Percentiles rank a stretch among this genome's conserved stretches.
Conservation (phyloP, 1,140 invertebrate species). For the Drosophila quadrilineata region DNA sequence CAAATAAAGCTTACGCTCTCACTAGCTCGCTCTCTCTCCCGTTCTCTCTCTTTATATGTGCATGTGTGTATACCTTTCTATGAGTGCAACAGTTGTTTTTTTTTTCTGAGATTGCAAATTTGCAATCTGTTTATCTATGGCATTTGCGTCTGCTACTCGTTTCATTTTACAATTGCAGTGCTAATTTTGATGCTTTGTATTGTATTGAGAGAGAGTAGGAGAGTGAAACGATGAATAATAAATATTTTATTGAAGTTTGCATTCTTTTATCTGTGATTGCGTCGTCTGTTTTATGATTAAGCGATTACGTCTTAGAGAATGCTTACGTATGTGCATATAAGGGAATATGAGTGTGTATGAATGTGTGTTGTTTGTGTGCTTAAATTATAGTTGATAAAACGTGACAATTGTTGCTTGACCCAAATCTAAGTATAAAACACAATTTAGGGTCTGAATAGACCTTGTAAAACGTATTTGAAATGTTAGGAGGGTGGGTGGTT, state of each 20-base stretch:
- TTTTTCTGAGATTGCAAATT: conserved; percentile 21
- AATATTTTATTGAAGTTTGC: conserved; percentile 49
- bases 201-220: not conserved
- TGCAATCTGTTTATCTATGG: conserved; percentile 11
- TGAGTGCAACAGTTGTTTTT: conserved; percentile 14
- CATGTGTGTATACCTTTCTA: not conserved
- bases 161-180: conserved; percentile 59
- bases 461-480: too few relatives aligned
- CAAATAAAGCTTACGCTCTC: conserved; percentile 14
- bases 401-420: conserved; percentile 25
- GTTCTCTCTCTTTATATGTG: too few relatives aligned
- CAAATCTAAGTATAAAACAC: conserved; percentile 15
- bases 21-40: not conserved
- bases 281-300: conserved; percentile 34
- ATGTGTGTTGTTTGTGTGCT: not conserved
- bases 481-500: not conserved
- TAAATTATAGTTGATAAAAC: conserved; percentile 21
- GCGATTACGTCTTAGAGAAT: conserved; percentile 42
- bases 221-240: conserved; percentile 11
- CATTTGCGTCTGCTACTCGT: conserved; percentile 13
- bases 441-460: not conserved
- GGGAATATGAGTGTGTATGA: not conserved
- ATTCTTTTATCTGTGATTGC: conserved; percentile 58
- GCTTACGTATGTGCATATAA: not conserved
- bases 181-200: conserved; percentile 41